Conservation (phyloP, 2,113 vertebrate genomes). For the Pheucticus melanocephalus region DNA sequence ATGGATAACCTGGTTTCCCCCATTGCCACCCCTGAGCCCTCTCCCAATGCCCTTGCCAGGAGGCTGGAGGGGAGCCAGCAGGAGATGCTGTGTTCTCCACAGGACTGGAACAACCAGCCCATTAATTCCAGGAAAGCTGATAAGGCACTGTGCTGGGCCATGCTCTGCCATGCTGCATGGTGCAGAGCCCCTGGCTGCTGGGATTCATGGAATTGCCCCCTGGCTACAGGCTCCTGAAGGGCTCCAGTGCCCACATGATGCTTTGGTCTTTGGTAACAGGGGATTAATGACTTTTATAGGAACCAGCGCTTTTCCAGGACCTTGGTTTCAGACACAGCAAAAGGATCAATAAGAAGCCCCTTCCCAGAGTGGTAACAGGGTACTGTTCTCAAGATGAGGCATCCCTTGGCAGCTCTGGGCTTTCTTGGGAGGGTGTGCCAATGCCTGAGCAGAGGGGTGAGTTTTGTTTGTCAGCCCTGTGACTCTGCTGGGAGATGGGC, state of each 20-base stretch:
- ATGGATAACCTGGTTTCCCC: slow-evolving; percentile 33
- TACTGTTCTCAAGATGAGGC: neutral
- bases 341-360: neutral
- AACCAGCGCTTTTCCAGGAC: fast-evolving
- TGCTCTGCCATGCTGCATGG: neutral
- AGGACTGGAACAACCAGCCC: slow-evolving; percentile 17
- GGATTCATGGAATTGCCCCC: neutral
- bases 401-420: neutral
- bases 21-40: neutral
- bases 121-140: slow-evolving; percentile 46
- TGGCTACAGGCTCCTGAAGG: neutral
- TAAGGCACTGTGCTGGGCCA: neutral
- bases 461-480: fast-evolving
- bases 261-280: neutral
- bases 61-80: neutral
- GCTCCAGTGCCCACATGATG: neutral
- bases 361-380: neutral
- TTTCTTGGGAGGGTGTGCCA: neutral
- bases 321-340: neutral
- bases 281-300: neutral
- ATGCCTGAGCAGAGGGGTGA: neutral
- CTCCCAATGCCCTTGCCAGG: slow-evolving; percentile 47
- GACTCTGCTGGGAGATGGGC: neutral
- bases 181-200: neutral
- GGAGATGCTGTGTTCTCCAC: neutral